A percentile compares a stretch with the other conserved stretches of the same genome.
These are phyloP conservation scores for Styela clava DNA, from an alignment of 23 tunicate species.

Conservation along the genomic window DNA sequence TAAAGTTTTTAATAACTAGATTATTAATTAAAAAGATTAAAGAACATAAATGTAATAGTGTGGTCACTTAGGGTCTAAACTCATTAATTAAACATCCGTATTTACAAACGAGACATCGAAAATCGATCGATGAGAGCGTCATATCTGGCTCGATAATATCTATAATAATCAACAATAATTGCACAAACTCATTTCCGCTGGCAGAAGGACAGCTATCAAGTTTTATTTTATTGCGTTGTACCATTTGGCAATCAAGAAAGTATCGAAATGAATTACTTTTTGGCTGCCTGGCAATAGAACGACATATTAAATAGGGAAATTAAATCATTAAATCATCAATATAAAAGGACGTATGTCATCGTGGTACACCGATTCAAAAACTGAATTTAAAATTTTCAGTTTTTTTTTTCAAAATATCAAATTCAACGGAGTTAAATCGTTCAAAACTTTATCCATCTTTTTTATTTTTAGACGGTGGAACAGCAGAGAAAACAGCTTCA, in stretches of 20 bases:
- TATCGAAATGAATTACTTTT: neutral
- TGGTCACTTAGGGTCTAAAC: neutral
- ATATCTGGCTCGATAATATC: neutral
- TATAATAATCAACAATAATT: neutral
- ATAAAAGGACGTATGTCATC: too few species aligned
- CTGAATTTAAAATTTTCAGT: too few species aligned
- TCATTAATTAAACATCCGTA: neutral
- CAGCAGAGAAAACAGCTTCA: constrained; percentile 24
- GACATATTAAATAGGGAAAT: too few species aligned
- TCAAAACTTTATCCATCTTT: neutral
- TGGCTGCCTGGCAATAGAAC: too few species aligned
- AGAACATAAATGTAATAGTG: too few species aligned
- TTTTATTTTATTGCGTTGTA: neutral
- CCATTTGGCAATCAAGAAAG: neutral
- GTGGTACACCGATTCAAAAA: too few species aligned
- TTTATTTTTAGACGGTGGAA: constrained; percentile 1
- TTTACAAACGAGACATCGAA: neutral
- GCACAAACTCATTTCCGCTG: neutral
- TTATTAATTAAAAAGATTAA: too few species aligned
- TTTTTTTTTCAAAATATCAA: too few species aligned
- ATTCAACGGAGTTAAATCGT: neutral
- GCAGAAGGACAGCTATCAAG: neutral
- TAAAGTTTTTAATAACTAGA: too few species aligned
- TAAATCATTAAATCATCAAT: too few species aligned
- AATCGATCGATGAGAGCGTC: neutral